Evolutionary conservation across 2,113 vertebrate species (phyloP), one percentile per base, ranked within the genome.

Genomic region (Xiphophorus hellerii): DNA sequence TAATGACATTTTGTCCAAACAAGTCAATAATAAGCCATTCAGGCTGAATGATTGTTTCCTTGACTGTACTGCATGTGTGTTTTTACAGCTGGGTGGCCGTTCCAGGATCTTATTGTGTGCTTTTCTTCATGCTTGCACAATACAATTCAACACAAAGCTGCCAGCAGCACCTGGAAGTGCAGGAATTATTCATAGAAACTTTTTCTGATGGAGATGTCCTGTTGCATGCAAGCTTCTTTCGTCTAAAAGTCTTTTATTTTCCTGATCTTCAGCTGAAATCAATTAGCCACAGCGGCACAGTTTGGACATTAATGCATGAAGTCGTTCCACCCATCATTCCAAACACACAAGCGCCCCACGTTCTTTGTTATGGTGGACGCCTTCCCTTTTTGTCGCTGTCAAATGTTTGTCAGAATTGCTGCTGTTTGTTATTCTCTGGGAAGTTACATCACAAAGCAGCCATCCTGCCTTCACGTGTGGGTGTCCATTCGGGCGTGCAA

Each of bases 381-480:
- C 78, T 66, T 92, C 91, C 87, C 84, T 92, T 88, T 84, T 83
- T 81, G 90, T 90, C 87, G 86, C 87, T 82, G 30, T 71, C 83
- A 77, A 73, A 62, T 70, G 69, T 87, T 81, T 80, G 78, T 87
- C 80, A 85, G 81, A 65, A 76, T 80, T 79, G 51, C 62, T 60
- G 74, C 77, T 66, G 75, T 89, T 84, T 84, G 67, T 89, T 76
- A 76, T 76, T 78, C 69, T 83, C 71, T 66, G 65, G 69, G 70
- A 77, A 82, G 77, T 37, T 76, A 77, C 82, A 65, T 69, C 74
- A 66, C 61, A 60, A 37, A 76, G 64, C 77, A 67, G 70, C 78
- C 62, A 74, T 76, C 62, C 71, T 69, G 66, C 65, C 63, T 69
- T 20, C 48, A 11, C 64, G 42, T 75, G 87, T 81, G 81, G 74